phyloP scores from a whole-genome alignment of 2,888 invertebrate genomes.

The Nebria brevicollis region DNA sequence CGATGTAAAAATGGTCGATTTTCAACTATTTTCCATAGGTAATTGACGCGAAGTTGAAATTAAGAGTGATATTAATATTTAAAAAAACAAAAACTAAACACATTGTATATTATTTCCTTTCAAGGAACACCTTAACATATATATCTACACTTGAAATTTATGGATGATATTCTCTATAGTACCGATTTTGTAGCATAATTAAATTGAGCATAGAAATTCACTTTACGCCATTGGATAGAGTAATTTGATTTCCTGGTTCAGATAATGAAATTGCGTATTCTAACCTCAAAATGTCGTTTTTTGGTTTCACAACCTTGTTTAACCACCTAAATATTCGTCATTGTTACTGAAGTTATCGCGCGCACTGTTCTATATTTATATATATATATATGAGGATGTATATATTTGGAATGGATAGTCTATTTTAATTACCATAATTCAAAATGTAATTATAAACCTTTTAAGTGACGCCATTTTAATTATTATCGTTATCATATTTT shows the following conservation, averaged over 20 bases:
- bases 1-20: no score
- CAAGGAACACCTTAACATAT: no score
- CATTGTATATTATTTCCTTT: no score
- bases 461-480: no score
- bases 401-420: neutral
- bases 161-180: neutral
- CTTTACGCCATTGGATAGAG: neutral
- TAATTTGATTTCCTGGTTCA: conserved; percentile 1
- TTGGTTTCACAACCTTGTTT: neutral
- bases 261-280: neutral
- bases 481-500: no score
- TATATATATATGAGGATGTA: neutral
- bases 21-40: no score
- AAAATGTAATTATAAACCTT: no score
- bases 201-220: neutral
- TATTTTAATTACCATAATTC: no score
- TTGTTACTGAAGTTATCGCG: neutral
- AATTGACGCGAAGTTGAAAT: no score
- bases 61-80: no score
- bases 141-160: neutral
- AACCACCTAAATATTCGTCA: neutral
- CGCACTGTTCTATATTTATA: neutral
- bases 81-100: no score
- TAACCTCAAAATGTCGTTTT: neutral
- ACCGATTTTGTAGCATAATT: neutral